Percentiles rank a stretch among this genome's conserved stretches.
These are phyloP conservation scores for Probaryconus sp. DNA, from an alignment of 1,140 invertebrate genomes.

Conservation along the genomic window DNA sequence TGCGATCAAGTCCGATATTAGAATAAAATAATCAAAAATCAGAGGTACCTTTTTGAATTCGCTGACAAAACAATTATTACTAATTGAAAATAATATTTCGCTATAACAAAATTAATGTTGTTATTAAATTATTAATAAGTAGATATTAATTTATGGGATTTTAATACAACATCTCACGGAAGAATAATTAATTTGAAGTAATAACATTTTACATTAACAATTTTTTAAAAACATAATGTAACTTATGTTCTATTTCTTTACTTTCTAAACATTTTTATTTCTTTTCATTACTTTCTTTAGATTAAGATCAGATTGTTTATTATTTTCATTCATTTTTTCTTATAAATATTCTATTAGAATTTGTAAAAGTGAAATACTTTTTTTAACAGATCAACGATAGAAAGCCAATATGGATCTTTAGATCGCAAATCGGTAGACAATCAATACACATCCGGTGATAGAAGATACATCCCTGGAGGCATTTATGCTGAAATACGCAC, in stretches of 20 bases:
- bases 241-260: no score
- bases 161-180: slow-evolving; percentile 1
- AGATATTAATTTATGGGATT: slow-evolving; percentile 6
- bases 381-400: slow-evolving; percentile 28
- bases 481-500: slow-evolving; percentile 56
- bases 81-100: slow-evolving; percentile 18
- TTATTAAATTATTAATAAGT: slow-evolving; percentile 20
- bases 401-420: slow-evolving; percentile 61
- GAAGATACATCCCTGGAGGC: slow-evolving; percentile 46
- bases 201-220: no score
- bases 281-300: not conserved
- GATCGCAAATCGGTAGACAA: slow-evolving; percentile 53
- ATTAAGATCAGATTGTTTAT: not conserved
- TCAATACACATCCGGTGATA: slow-evolving; percentile 57
- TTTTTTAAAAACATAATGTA: no score
- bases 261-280: not conserved
- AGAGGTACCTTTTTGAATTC: slow-evolving; percentile 42
- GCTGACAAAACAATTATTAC: slow-evolving; percentile 29
- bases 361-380: not conserved
- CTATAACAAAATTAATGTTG: slow-evolving; percentile 34
- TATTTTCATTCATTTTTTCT: not conserved
- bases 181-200: slow-evolving; percentile 7
- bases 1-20: slow-evolving; percentile 31
- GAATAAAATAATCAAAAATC: slow-evolving; percentile 42
- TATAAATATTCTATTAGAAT: no score